Base-by-base conservation (phyloP, 2,888 invertebrate genomes). In the Ochropacha duplaris region DNA sequence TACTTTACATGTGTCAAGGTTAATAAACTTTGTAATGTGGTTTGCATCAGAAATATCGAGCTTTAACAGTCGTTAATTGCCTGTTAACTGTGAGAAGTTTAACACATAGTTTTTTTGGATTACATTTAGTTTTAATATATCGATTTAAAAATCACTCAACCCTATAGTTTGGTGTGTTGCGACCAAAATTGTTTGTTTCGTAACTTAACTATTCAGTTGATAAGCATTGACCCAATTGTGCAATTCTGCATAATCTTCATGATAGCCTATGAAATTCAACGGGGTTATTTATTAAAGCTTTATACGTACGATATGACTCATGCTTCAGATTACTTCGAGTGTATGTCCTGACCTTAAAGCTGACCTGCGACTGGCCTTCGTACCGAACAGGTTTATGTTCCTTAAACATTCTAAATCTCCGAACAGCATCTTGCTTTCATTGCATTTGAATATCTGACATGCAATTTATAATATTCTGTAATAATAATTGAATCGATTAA, bases 161-260 rank as follows among this genome's bases (percentile, higher is more conserved):
- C 58, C 59, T 60, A 31, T 31, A 11, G 22, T 52, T 22, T 19
- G 28, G 31, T 52, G 12, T 19, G 22, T 54, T n/a, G 54, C 58
- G 56, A 57, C 56, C 58, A 60, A 54, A 65, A 62, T 60, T 68
- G 59, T 60, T 61, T 57, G 59, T 75, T 70, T 67, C 63, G 61
- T 69, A 67, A 75, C 56, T 69, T 63, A 65, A 64, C 62, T 57
- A 68, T 72, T 64, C 59, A 56, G 63, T 65, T 66, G 70, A 76
- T 76, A 75, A 79, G 67, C 69, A 68, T 65, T 74, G 78, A 69
- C 76, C 74, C 62, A 66, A 72, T 75, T 78, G 69, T 62, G 68
- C 74, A 75, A 74, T 71, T 62, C 64, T 58, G 64, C 59, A 61
- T 67, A 66, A 69, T 71, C 69, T 52, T 14, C 19, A 31, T 31